Base-by-base conservation (phyloP, 2,797 vertebrate genomes). In the Benthosema pterotum region DNA sequence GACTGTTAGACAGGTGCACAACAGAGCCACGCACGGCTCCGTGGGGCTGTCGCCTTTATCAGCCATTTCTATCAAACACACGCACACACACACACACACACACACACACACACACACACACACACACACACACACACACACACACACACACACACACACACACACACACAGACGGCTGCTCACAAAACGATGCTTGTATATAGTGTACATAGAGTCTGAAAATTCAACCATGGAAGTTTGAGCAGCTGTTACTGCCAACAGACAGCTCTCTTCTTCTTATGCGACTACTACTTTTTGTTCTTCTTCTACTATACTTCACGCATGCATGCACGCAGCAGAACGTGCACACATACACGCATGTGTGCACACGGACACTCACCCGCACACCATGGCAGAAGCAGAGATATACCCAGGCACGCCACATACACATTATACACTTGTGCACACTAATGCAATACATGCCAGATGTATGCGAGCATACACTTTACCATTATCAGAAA, bases 1-100 rank as follows among this genome's bases (percentile, higher is more conserved):
- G 70, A 17, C 0, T 1, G 50, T 52, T 0, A 19, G 87, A 83
- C 92, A 94, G 89, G 91, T 94, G 90, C 84, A 73, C 17, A 71
- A 42, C 80, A 76, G 70, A 83, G 65, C 73, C 1, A 51, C 5
- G 49, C 1, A 51, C 5, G 49, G 42, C 62, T 75, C 63, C 25
- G 67, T 60, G 69, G 72, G 82, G 80, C 70, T 63, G 68, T 75
- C 32, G 19, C 57, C 32, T 83, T 53, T 76, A 81, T 82, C 79
- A 64, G 48, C 50, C 32, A 54, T 52, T 58, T 82, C 75, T 78
- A 60, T 71, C 71, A 52, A 8, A 22, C 67, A 70, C 69, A 57
- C 16, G 42, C 49, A 59, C 47, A 15, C 47, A 74, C 59, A 51
- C 7, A 42, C 60, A 63, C 51, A 32, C 38, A 70, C 71, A 56